Evolutionary conservation across 1,140 invertebrate species (phyloP), one percentile per base, ranked within the genome.

Genomic region (Heliconius hermathena): DNA sequence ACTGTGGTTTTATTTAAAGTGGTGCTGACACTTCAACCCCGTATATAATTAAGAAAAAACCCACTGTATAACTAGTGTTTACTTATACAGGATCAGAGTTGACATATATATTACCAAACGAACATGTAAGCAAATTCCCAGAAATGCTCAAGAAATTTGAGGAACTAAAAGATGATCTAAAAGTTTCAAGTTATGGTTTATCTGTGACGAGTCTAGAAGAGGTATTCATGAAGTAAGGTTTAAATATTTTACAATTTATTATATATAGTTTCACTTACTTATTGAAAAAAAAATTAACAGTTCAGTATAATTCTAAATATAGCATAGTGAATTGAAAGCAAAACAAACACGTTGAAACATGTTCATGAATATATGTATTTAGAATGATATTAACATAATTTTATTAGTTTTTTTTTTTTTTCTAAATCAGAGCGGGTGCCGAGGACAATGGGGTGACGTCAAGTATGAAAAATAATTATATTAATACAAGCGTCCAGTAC

Each of bases 201-300:
- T 97, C 97, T 0, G 95, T 98, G 4, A 98, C 98, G 18, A 98
- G 98, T 33, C 96, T 99, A 86, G 98, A 99, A 94, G 98, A 99
- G 95, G 98, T 99, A 6, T 99, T 98, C 91, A 95, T 99, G 86
- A 98, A 97, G 97, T 98, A 95, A 93, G 95, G 91, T 26, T 33
- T 74, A 18, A 22, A 41, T 20, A 36, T 57, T 75, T 11, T 57
- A 57, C 72, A 36, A 6, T 36, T 36, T 60, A n/a, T n/a, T n/a
- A n/a, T n/a, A 60, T 22, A n/a, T 9, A n/a, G 26, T 54, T 54
- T 1, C 5, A 9, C 4, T 46, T 46, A 1, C 13, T 46, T 46
- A 11, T 26, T 29, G 8, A 9, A 8, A 49, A 52, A 72, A 52
- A 41, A 2, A 8, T 57, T 74, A 11, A 22, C 0, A 60, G 26